phyloP scores from a whole-genome alignment of 2,888 invertebrate genomes.

The Magallana nippona region DNA sequence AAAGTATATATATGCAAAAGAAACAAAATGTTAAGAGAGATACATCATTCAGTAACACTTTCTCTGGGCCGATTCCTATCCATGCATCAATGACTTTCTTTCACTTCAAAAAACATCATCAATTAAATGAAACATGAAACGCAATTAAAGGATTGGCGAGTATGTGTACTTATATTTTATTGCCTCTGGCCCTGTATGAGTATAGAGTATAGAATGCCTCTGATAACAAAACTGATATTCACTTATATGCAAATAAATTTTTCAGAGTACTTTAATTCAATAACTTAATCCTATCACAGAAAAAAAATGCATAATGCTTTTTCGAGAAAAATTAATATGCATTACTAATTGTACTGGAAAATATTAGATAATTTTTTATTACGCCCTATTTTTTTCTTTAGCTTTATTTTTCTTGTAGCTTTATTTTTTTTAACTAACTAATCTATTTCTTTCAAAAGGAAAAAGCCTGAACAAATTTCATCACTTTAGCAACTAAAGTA shows the following conservation, averaged over 20 bases:
- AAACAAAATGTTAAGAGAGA: conserved; percentile 31
- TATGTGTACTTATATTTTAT: conserved; percentile 19
- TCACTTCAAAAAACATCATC: conserved; percentile 1
- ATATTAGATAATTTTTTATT: too few relatives aligned
- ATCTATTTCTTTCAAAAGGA: background rate
- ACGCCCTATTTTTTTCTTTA: too few relatives aligned
- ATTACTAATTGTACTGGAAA: too few relatives aligned
- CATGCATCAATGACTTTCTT: conserved; percentile 20
- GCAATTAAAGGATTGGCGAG: conserved; percentile 28
- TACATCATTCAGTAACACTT: conserved; percentile 18
- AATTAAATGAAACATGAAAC: conserved; percentile 23
- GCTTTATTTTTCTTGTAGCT: too few relatives aligned
- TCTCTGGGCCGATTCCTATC: background rate
- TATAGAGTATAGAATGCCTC: background rate
- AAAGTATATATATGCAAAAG: conserved; percentile 22
- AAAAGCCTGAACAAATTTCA: background rate
- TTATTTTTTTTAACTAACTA: too few relatives aligned
- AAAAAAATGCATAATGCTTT: too few relatives aligned
- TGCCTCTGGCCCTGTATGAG: background rate
- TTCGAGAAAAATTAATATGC: too few relatives aligned
- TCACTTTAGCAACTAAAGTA: background rate
- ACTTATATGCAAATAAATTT: background rate
- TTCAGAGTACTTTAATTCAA: too few relatives aligned
- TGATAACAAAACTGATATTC: background rate
- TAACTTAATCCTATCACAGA: too few relatives aligned